Percentiles rank a stretch among this genome's conserved stretches.
Conservation (phyloP, 2,797 vertebrate genomes). For the Manis pentadactyla region DNA sequence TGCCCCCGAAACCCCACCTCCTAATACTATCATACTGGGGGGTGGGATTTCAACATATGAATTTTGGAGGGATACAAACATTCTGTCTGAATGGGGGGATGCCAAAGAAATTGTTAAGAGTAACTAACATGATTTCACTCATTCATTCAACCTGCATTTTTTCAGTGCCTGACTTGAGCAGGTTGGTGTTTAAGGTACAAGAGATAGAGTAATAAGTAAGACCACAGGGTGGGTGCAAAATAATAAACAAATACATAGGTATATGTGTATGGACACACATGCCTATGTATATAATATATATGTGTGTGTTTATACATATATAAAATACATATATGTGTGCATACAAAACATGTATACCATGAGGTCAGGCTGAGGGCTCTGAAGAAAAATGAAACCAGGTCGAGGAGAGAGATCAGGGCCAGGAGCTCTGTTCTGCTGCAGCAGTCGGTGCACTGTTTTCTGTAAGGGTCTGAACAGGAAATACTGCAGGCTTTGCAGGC, state of each 20-base stretch:
- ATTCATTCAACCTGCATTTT: not conserved
- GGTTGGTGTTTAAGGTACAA: not conserved
- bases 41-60: not conserved
- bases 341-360: too few relatives aligned
- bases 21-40: not conserved
- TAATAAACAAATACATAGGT: accelerated
- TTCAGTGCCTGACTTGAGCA: not conserved
- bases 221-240: not conserved
- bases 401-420: not conserved
- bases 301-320: too few relatives aligned
- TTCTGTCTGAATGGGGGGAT: not conserved
- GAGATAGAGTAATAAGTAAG: not conserved
- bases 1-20: not conserved
- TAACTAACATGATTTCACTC: not conserved
- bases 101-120: not conserved
- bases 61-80: not conserved
- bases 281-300: accelerated
- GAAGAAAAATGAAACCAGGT: too few relatives aligned
- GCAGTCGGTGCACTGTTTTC: accelerated
- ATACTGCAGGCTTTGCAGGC: not conserved
- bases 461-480: not conserved
- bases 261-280: accelerated
- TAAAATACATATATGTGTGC: not conserved
- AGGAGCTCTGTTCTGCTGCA: too few relatives aligned
- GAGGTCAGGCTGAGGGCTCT: not conserved